phyloP scores from a whole-genome alignment of 2,888 invertebrate genomes.

The Hydroisotoma schaefferi region DNA sequence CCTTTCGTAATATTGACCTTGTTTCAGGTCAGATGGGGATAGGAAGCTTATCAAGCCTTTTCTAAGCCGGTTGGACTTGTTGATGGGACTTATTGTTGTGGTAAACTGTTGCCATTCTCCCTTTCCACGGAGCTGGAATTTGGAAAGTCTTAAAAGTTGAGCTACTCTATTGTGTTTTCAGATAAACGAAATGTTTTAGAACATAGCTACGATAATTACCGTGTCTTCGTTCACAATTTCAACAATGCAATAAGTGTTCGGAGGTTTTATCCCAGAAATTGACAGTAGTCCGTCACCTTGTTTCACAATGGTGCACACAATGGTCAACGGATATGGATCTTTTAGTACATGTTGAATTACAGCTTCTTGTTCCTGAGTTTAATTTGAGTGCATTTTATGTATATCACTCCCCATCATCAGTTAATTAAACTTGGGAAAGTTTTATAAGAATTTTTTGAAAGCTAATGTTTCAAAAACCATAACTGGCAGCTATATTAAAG shows the following conservation, averaged over 20 bases:
- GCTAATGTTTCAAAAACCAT: background rate
- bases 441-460: background rate
- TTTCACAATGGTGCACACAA: conserved; percentile 37
- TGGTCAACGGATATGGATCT: conserved; percentile 43
- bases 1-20: conserved; percentile 31
- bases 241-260: conserved; percentile 40
- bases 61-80: conserved; percentile 8
- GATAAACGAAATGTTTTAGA: background rate
- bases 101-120: conserved; percentile 41
- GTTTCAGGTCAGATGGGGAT: background rate
- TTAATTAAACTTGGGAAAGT: conserved; percentile 6
- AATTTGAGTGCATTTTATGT: conserved; percentile 1
- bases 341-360: conserved; percentile 40
- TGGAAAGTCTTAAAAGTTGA: conserved; percentile 24
- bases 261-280: background rate
- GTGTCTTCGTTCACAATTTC: conserved; percentile 39
- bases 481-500: background rate
- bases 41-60: background rate
- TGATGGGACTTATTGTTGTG: conserved; percentile 25
- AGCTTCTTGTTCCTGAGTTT: conserved; percentile 32
- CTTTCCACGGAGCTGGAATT: no score
- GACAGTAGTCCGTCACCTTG: conserved; percentile 27
- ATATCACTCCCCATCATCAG: background rate
- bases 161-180: background rate
- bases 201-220: no score